Base-by-base conservation (phyloP, 2,113 vertebrate genomes). In the Aplodontia rufa region DNA sequence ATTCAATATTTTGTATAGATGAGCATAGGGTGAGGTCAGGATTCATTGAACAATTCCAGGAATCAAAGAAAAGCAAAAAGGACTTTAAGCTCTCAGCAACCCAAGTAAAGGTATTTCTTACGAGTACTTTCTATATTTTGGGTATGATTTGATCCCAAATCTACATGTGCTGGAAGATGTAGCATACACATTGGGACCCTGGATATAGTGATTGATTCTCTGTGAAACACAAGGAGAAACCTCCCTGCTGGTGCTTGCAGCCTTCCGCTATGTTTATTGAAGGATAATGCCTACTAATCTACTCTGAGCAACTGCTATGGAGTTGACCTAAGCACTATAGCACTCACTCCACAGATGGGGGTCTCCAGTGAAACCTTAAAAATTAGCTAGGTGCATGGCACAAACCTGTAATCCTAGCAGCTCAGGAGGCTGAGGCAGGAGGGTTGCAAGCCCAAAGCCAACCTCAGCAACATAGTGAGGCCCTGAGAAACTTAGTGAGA, bases 221-320 rank as follows among this genome's bases (percentile, higher is more conserved):
- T 35, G 14, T 40, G 5, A 45, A 13, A 62, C 9, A 49, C 10
- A 30, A 62, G 14, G 24, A 42, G n/a, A 92, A 68, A 49, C 22
- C 28, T 30, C 1, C 22, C 1, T 82, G 9, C 24, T 13, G 26
- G 12, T 6, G 9, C 26, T 19, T 32, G 2, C 8, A 35, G 13
- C 8, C 47, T 47, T 19, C 37, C 1, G 30, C 20, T 32, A 2
- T 8, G 3, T 7, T 11, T 26, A 0, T 1, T 5, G 32, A 45
- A 51, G 2, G 24, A 11, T 8, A 9, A 53, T 13, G 7, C 17
- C 0, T 26, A 14, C 16, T 20, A 37, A 11, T 20, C 37, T 12
- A 47, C 16, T 72, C 37, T 74, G 30, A 19, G 24, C 28, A 2
- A 16, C 22, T 13, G 30, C 74, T 40, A 0, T 32, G 53, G 42